These are phyloP conservation scores for Laticauda colubrina DNA, from an alignment of 2,113 vertebrate species.

Conservation along the genomic window DNA sequence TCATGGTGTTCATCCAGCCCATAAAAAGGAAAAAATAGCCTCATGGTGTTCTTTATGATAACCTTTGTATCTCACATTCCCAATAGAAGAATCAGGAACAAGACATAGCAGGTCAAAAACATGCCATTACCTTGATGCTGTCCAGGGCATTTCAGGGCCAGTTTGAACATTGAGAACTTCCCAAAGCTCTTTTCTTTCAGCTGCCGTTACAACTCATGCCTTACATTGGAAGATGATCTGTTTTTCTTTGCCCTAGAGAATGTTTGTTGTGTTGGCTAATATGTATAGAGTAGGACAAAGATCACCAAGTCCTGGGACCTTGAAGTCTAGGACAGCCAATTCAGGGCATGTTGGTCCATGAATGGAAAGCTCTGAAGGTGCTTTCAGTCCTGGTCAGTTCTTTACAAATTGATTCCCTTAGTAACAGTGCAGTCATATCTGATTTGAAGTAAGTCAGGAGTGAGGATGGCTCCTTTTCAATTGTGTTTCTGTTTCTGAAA, in stretches of 20 bases:
- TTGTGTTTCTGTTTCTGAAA: not conserved
- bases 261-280: not conserved
- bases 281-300: not conserved
- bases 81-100: constrained; percentile 72
- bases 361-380: not conserved
- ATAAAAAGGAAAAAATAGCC: constrained; percentile 63
- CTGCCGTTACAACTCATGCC: not conserved
- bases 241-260: not conserved
- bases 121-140: constrained; percentile 51
- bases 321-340: not conserved
- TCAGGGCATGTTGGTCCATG: not conserved
- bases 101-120: constrained; percentile 65
- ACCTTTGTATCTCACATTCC: constrained; percentile 65
- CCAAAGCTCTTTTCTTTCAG: not conserved
- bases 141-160: constrained; percentile 27
- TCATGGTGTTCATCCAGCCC: constrained; percentile 47
- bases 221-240: not conserved
- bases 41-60: constrained; percentile 66
- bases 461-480: not conserved
- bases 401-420: not conserved
- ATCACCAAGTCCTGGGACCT: not conserved
- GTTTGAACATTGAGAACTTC: not conserved
- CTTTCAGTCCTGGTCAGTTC: not conserved
- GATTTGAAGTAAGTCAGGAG: not conserved
- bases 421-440: not conserved